Evolutionary conservation across 2,888 invertebrate genomes (phyloP).

Genomic region (Chrysolina haemoptera): DNA sequence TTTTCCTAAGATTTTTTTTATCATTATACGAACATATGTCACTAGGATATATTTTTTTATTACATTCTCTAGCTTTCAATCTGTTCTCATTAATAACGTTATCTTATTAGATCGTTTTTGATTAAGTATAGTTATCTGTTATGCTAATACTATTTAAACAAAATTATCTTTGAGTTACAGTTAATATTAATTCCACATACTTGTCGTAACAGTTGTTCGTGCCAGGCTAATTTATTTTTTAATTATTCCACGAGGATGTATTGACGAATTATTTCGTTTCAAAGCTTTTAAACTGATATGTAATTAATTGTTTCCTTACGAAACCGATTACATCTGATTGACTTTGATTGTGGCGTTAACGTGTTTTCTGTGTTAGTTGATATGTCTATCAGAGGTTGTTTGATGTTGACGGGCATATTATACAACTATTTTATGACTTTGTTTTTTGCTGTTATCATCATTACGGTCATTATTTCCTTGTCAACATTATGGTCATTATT

Average conservation of each 20-base stretch:
- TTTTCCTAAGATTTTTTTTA: too few species aligned
- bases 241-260: slow-evolving; percentile 10
- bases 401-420: background rate
- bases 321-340: slow-evolving; percentile 16
- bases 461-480: too few species aligned
- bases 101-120: background rate
- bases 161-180: background rate
- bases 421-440: too few species aligned
- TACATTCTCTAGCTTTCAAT: slow-evolving; percentile 6
- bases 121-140: background rate
- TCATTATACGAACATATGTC: too few species aligned
- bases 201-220: slow-evolving; percentile 9
- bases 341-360: background rate
- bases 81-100: background rate
- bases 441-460: too few species aligned
- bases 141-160: background rate
- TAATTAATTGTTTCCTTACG: background rate
- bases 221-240: slow-evolving; percentile 23
- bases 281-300: slow-evolving; percentile 2
- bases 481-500: too few species aligned
- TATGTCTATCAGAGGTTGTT: background rate
- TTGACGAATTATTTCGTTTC: background rate
- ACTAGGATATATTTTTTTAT: background rate
- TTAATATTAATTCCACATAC: background rate
- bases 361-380: slow-evolving; percentile 4